These are phyloP conservation scores for Adrianichthys oophorus DNA, from an alignment of 2,797 vertebrate genomes.

Conservation along the genomic window DNA sequence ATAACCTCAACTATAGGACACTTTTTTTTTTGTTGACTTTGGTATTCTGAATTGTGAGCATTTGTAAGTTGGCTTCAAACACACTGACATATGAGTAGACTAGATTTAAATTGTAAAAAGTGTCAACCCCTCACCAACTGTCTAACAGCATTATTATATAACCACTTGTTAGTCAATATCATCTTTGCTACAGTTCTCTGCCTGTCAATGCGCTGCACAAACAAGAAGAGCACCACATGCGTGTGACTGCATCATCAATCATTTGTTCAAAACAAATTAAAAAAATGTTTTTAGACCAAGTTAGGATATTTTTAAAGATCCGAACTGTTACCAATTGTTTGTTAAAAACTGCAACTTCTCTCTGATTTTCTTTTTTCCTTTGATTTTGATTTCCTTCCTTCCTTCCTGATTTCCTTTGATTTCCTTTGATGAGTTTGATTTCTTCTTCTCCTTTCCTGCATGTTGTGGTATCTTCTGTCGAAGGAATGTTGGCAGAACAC, in stretches of 20 bases:
- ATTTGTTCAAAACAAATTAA: neutral
- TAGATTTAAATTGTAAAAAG: constrained; percentile 9
- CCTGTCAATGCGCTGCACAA: constrained; percentile 13
- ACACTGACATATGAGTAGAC: neutral
- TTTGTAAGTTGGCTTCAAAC: neutral
- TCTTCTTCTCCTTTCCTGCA: neutral
- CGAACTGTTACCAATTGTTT: neutral
- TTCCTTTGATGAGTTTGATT: neutral
- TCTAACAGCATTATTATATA: constrained; percentile 45
- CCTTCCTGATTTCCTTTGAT: neutral
- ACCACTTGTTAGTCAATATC: constrained; percentile 40
- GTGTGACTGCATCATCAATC: constrained; percentile 3
- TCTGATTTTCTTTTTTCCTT: neutral
- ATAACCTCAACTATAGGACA: too few species aligned
- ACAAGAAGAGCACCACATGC: neutral
- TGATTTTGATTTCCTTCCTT: neutral
- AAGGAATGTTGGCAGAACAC: constrained; percentile 53
- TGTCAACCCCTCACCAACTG: neutral
- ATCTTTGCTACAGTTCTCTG: constrained; percentile 16
- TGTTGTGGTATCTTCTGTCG: constrained; percentile 30
- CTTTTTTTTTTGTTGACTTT: too few species aligned
- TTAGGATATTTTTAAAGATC: neutral
- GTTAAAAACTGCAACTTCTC: neutral
- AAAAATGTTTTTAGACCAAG: neutral
- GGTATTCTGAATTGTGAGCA: too few species aligned